Conservation (phyloP, 2,797 vertebrate species). For the Hoplostethus atlanticus region DNA sequence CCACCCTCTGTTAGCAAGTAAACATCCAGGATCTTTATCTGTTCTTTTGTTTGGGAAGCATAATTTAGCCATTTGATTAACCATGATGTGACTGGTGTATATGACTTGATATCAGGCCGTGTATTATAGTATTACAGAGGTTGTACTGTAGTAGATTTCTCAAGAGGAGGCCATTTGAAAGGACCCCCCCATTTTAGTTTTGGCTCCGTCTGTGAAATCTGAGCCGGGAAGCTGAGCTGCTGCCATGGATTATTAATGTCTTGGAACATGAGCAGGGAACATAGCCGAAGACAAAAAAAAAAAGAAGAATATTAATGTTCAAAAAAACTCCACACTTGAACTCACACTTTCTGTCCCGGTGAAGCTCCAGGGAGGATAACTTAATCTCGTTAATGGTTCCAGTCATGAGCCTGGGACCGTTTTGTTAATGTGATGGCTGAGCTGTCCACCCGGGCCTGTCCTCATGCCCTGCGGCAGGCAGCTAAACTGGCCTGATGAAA, state of each 20-base stretch:
- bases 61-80: no score
- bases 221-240: conserved; percentile 72
- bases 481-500: conserved; percentile 54
- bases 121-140: background rate
- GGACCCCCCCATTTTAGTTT: conserved; percentile 56
- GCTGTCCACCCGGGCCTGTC: background rate
- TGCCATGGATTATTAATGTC: conserved; percentile 79
- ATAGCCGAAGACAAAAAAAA: conserved; percentile 27
- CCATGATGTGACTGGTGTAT: background rate
- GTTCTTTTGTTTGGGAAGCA: no score
- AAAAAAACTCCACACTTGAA: background rate
- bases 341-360: background rate
- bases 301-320: conserved; percentile 19
- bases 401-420: background rate
- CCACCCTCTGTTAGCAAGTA: no score
- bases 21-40: no score
- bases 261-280: conserved; percentile 65
- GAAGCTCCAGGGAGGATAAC: background rate
- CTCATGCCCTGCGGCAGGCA: background rate
- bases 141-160: conserved; percentile 30
- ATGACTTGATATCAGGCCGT: background rate
- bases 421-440: background rate
- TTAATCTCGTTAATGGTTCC: background rate
- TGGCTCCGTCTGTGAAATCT: conserved; percentile 64
- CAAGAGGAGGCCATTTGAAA: conserved; percentile 44